Conservation (phyloP, 1,140 invertebrate species). For the Drosophila subobscura region DNA sequence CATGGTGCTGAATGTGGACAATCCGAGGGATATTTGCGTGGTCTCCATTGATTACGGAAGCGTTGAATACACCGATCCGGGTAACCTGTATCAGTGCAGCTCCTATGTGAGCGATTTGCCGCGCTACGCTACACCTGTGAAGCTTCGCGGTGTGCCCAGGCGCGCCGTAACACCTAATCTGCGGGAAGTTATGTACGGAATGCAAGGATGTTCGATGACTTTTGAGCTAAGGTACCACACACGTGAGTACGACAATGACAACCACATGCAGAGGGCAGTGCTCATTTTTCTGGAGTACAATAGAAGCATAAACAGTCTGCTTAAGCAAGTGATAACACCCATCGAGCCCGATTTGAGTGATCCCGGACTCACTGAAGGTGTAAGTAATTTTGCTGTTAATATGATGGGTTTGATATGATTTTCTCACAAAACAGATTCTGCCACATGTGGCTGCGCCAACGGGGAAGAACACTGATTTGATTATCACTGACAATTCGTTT, state of each 20-base stretch:
- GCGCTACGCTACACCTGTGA: constrained; percentile 60
- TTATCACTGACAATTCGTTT: constrained; percentile 72
- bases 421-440: constrained; percentile 48
- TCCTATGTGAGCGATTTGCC: constrained; percentile 34
- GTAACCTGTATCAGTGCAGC: constrained; percentile 54
- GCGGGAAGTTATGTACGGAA: constrained; percentile 53
- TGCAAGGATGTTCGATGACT: constrained; percentile 16
- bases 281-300: constrained; percentile 49
- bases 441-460: constrained; percentile 37
- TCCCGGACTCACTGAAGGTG: constrained; percentile 33
- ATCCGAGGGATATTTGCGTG: constrained; percentile 53
- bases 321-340: constrained; percentile 50
- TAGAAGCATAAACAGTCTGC: constrained; percentile 62
- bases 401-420: not conserved
- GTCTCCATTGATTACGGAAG: constrained; percentile 75
- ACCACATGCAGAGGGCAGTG: constrained; percentile 52
- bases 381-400: constrained; percentile 18
- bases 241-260: constrained; percentile 23
- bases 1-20: constrained; percentile 59
- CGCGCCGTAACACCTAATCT: constrained; percentile 53
- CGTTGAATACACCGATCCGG: constrained; percentile 50
- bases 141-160: constrained; percentile 58
- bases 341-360: constrained; percentile 39
- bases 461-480: constrained; percentile 55
- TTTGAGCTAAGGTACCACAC: constrained; percentile 56